Evolutionary conservation across 2,113 vertebrate species (phyloP), one percentile per base, ranked within the genome.

Genomic region (Anas platyrhynchos): DNA sequence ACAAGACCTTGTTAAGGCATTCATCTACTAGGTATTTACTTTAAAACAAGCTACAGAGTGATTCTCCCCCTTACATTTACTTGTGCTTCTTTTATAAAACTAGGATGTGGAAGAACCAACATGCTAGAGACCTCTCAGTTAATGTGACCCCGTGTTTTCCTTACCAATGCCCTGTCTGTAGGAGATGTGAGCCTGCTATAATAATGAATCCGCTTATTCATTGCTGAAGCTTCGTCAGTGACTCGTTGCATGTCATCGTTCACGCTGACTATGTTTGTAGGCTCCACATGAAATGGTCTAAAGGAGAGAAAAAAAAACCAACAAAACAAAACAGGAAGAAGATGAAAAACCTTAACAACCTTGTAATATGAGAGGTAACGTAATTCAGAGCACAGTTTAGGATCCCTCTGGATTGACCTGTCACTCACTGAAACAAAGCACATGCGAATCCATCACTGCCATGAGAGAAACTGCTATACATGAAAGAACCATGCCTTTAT

Each of bases 201-300:
- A 97, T 99, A 99, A 87, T 99, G 99, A 83, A 99, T 98, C 96
- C 99, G 96, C 94, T 99, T 99, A 97, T 98, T 99, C 97, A 99
- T 98, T 68, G 98, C 98, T 48, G 99, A 98, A 17, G 99, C 99
- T 93, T 99, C 98, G 7, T 98, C 98, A 9, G 99, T 99, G 72
- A 99, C 98, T 85, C 98, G 98, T 78, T 99, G 99, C 93, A 92
- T 94, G 6, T 97, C 98, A 65, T 98, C 98, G 13, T 97, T 98
- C 79, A 95, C 92, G 54, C 12, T 88, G 34, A 99, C 98, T 54
- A 99, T 99, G 96, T 99, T 99, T 84, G 98, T 98, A 27, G 98
- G 99, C 92, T 99, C 99, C 82, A 99, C 98, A 15, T 98, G 97
- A 96, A 99, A 99, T 44, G 99, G 99, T 91, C 99, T 99, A 92